Conservation (phyloP, 2,888 invertebrate genomes). For the Nomada lathburiana region DNA sequence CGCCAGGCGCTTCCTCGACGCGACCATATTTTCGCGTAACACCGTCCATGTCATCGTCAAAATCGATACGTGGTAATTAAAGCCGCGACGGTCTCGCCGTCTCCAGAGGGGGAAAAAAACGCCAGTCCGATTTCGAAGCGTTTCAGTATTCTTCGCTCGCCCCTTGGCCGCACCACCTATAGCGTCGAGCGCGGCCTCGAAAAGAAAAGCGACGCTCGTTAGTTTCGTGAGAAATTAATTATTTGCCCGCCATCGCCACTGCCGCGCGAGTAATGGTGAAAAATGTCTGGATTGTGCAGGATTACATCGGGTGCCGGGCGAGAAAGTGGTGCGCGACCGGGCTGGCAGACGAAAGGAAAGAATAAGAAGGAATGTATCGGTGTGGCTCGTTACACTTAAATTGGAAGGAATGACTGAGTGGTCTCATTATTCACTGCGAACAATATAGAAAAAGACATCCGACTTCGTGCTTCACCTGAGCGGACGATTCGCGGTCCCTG, state of each 20-base stretch:
- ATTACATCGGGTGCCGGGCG: constrained; percentile 78
- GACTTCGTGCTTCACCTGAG: constrained; percentile 63
- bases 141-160: constrained; percentile 19
- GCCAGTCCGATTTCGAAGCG: constrained; percentile 39
- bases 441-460: constrained; percentile 81
- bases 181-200: constrained; percentile 61
- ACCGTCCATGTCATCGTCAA: background rate
- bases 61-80: constrained; percentile 22
- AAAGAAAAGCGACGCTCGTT: constrained; percentile 82
- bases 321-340: constrained; percentile 58
- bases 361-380: constrained; percentile 84
- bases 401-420: constrained; percentile 84
- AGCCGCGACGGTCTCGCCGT: background rate
- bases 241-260: constrained; percentile 82
- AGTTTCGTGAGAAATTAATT: constrained; percentile 84
- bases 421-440: constrained; percentile 83
- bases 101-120: background rate
- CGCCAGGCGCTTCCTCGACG: no score
- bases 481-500: constrained; percentile 60
- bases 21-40: no score
- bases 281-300: constrained; percentile 84
- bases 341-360: constrained; percentile 76
- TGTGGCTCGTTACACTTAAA: constrained; percentile 84
- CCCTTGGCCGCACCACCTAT: constrained; percentile 47
- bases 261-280: constrained; percentile 83